Conservation (phyloP, 2,888 invertebrate species). For the Disparrhopalites patrizii region DNA sequence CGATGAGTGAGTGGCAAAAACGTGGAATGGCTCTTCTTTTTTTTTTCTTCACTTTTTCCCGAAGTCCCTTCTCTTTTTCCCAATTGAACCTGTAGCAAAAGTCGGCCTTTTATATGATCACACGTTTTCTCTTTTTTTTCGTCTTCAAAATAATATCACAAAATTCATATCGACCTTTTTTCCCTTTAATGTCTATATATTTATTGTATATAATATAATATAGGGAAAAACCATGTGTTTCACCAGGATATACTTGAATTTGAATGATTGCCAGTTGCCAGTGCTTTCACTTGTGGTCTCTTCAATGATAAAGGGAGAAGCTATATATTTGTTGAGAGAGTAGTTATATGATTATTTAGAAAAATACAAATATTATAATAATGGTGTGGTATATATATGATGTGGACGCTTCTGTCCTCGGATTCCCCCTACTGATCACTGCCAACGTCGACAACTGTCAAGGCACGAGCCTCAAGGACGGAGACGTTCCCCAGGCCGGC, state of each 20-base stretch:
- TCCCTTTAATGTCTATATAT: no score
- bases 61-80: no score
- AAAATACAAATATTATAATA: background rate
- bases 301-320: no score
- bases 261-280: background rate
- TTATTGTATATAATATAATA: background rate
- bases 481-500: background rate
- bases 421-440: constrained; percentile 16
- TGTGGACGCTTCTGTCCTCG: constrained; percentile 3
- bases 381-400: background rate
- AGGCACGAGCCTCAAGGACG: background rate
- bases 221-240: background rate
- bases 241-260: background rate
- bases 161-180: no score
- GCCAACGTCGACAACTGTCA: background rate
- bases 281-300: constrained; percentile 15
- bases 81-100: no score
- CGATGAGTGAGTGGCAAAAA: no score
- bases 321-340: background rate
- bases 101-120: no score
- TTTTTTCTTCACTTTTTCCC: no score
- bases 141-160: no score
- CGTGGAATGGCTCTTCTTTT: no score
- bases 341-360: background rate
- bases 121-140: no score